Evolutionary conservation across 1,140 invertebrate genomes (phyloP), one percentile per base, ranked within the genome.

Genomic region (Zaprionus vittiger): DNA sequence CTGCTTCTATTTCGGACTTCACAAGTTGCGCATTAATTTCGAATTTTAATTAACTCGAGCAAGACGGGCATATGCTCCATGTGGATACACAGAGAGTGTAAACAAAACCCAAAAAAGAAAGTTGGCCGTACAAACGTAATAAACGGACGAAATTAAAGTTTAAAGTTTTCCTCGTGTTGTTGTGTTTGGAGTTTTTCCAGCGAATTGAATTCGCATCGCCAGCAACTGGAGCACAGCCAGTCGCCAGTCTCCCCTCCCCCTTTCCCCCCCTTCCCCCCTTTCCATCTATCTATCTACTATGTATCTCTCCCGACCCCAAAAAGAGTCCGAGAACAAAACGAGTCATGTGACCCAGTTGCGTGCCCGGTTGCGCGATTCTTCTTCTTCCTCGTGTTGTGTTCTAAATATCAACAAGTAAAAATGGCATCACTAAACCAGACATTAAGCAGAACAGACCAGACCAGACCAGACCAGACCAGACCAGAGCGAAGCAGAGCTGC

Each of bases 31-130:
- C 83, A 87, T 87, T 89, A 78, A 89, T 84, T 80, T 79, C 78
- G 78, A 90, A 89, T 87, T 86, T 87, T 87, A 87, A 87, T 87
- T 87, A 87, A 79, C 77, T 81, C 24, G 54, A 59, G 76, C 61
- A 76, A 78, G 72, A 75, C 62, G 24, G 17, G 41, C 41, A 47
- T 47, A 15, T 38, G 37, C 37, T 12, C 37, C 37, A 38, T 38
- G 41, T 47, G 41, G 41, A 47, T 47, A 47, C 31, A 28, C 24
- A 56, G 26, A 34, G 52, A 57, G 54, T 57, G 41, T 22, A 77
- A 61, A 76, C 52, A 79, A 55, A 57, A 26, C 24, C 64, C 77
- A 65, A 59, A 89, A 87, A 87, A 87, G 83, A 87, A 87, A 87
- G 83, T 87, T 83, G 81, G 74, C 61, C 28, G 20, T 22, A 22